Base-by-base conservation (phyloP, 2,888 invertebrate genomes). In the Parochlus steinenii region DNA sequence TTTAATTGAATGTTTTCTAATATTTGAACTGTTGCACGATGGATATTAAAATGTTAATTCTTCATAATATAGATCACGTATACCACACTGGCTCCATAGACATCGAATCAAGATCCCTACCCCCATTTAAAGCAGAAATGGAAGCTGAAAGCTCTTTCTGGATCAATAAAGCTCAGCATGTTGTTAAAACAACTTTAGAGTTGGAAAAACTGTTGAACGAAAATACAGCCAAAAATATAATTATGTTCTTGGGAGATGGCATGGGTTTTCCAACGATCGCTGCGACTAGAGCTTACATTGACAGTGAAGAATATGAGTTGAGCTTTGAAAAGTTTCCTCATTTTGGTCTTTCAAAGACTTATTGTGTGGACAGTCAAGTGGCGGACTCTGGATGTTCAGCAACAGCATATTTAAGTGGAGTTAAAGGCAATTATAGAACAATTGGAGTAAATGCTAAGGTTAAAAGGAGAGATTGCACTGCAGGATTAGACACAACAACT, bases 341-440 rank as follows among this genome's bases (percentile, higher is more conserved):
- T 43, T 43, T 51, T n/a, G 59, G 59, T 0, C 38, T 56, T 5
- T 48, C 56, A 15, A 58, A 81, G 73, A 80, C 81, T 0, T 81
- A 80, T 52, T 80, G 80, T 51, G 68, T 80, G 0, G 70, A 81
- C 46, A 62, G 64, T 5, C 76, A 83, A 56, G 82, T 83, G 1
- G 71, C 85, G 0, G 87, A 87, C 48, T 85, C 85, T 0, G 85
- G 86, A 0, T 82, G 80, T 48, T 74, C 81, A 5, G 77, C 80
- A 0, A 86, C 85, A 0, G 82, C 85, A 0, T 81, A 78, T 49
- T 56, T 83, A 25, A 63, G 71, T 16, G 86, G 86, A 0, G 73
- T 81, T 1, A 86, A 86, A 56, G 74, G 69, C 5, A 82, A 81
- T 51, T 65, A 68, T 43, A 76, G 74, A 3, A 80, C 81, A 0